phyloP scores from a whole-genome alignment of 2,113 vertebrate genomes.

The Aldabrachelys gigantea region DNA sequence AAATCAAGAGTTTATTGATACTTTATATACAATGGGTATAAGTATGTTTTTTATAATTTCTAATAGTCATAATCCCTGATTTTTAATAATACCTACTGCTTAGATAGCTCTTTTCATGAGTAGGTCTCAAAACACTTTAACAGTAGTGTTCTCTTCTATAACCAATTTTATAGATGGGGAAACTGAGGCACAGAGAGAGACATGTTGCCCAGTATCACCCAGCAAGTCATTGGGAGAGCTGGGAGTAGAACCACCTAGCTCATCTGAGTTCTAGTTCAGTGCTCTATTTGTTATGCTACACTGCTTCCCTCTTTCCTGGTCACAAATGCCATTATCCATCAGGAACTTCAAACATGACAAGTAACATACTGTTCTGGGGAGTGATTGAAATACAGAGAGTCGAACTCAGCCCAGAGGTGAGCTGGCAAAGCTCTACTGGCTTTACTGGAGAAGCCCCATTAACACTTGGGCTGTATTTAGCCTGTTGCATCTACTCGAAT shows the following conservation, averaged over 20 bases:
- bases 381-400: no score
- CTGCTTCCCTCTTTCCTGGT: not conserved
- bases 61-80: not conserved
- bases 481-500: not conserved
- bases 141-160: no score
- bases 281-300: no score
- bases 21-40: not conserved
- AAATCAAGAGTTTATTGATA: not conserved
- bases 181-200: not conserved
- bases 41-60: not conserved
- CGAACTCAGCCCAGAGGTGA: not conserved
- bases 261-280: not conserved
- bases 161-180: not conserved
- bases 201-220: no score
- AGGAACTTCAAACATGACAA: not conserved
- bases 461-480: not conserved
- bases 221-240: not conserved
- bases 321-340: not conserved
- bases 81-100: not conserved
- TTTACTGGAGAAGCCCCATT: not conserved
- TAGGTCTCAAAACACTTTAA: no score
- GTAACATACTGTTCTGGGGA: no score
- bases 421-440: not conserved
- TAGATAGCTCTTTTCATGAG: not conserved
- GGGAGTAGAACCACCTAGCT: not conserved